Conservation (phyloP, 1,140 invertebrate species). For the Oncopeltus fasciatus region DNA sequence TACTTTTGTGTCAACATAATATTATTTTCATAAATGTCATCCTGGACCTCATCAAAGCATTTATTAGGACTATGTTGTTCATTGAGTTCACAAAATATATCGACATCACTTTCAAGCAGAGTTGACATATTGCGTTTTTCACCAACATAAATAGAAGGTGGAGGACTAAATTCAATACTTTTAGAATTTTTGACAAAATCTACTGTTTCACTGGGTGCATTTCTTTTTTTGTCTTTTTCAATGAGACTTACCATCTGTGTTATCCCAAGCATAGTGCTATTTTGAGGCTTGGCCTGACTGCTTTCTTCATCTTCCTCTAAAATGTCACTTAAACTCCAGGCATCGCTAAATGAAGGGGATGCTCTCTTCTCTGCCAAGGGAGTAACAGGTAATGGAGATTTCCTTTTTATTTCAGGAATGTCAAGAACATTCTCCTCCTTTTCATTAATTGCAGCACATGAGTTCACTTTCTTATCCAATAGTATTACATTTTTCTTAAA, state of each 20-base stretch:
- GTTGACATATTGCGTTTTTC: not conserved
- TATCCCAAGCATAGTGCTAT: slow-evolving; percentile 12
- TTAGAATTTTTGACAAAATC: not conserved
- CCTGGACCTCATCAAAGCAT: too few species aligned
- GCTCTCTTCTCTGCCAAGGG: not conserved
- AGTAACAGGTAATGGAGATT: too few species aligned
- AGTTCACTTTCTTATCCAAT: too few species aligned
- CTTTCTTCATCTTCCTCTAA: slow-evolving; percentile 12
- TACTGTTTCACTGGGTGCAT: not conserved
- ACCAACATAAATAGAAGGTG: too few species aligned
- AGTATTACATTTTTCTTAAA: not conserved
- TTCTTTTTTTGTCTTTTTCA: slow-evolving; percentile 9
- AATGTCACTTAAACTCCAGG: slow-evolving; percentile 17
- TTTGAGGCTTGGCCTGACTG: not conserved
- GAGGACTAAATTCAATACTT: too few species aligned
- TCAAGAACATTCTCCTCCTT: not conserved
- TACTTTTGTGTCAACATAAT: too few species aligned
- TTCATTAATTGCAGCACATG: not conserved
- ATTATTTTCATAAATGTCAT: too few species aligned
- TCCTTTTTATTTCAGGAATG: not conserved
- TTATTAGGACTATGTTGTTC: too few species aligned
- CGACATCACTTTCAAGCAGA: slow-evolving; percentile 11
- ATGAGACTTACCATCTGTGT: slow-evolving; percentile 18
- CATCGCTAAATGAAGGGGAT: not conserved
- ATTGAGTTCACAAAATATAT: slow-evolving; percentile 4